These are phyloP conservation scores for Agrotis clavis DNA, from an alignment of 2,888 invertebrate species.

Conservation along the genomic window DNA sequence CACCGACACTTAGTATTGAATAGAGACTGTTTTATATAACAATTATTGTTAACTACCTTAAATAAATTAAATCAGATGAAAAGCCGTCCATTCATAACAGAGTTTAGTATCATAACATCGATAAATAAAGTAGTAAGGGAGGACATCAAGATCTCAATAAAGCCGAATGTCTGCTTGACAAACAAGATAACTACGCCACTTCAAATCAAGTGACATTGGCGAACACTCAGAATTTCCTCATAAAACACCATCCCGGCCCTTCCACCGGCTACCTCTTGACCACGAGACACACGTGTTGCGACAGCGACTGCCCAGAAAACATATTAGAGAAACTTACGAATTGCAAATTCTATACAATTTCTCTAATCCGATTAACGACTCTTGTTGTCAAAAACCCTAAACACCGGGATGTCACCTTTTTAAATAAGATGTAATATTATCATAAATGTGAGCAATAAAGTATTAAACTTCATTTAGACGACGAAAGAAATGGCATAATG, in stretches of 20 bases:
- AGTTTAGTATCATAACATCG: slow-evolving; percentile 7
- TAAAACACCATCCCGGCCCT: slow-evolving; percentile 30
- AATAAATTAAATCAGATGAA: slow-evolving; percentile 14
- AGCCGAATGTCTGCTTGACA: slow-evolving; percentile 11
- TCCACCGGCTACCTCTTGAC: background rate
- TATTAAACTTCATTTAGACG: too few relatives aligned
- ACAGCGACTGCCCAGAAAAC: too few relatives aligned
- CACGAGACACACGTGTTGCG: background rate
- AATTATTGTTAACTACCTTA: background rate
- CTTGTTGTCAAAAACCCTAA: too few relatives aligned
- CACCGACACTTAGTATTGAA: background rate
- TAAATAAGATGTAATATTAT: too few relatives aligned
- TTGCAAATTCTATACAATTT: too few relatives aligned
- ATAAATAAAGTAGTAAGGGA: slow-evolving; percentile 33
- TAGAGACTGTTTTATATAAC: background rate
- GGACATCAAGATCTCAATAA: slow-evolving; percentile 31
- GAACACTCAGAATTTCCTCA: slow-evolving; percentile 9
- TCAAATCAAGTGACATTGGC: slow-evolving; percentile 21
- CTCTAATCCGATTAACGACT: too few relatives aligned
- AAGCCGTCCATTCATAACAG: slow-evolving; percentile 17
- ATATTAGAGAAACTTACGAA: too few relatives aligned
- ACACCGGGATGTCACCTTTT: too few relatives aligned
- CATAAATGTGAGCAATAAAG: too few relatives aligned
- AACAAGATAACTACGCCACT: slow-evolving; percentile 35
- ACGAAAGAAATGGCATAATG: too few relatives aligned